These are phyloP conservation scores for Lithophane socia DNA, from an alignment of 2,888 invertebrate species.

Conservation along the genomic window DNA sequence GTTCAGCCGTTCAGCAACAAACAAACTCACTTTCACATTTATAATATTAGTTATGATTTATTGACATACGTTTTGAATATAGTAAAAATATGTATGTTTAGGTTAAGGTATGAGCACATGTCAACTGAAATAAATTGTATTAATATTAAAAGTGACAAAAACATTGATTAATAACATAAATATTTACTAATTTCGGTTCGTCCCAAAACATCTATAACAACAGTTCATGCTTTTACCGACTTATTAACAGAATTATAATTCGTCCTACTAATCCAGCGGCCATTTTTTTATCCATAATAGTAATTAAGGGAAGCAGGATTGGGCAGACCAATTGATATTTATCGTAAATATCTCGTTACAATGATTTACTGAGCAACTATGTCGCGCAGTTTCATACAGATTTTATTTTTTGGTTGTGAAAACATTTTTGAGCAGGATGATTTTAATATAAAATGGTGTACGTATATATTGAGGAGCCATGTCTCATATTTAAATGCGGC, in stretches of 20 bases:
- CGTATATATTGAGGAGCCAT: neutral
- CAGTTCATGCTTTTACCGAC: neutral
- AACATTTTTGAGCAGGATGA: neutral
- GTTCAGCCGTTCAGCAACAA: too few relatives aligned
- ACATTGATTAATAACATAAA: neutral
- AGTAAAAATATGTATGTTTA: neutral
- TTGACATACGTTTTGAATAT: neutral
- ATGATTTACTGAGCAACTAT: conserved; percentile 59
- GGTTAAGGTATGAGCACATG: neutral
- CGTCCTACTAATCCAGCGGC: neutral
- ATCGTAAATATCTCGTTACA: conserved; percentile 60
- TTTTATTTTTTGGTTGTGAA: conserved; percentile 1
- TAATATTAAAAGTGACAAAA: neutral
- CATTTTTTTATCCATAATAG: conserved; percentile 15
- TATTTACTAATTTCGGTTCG: neutral
- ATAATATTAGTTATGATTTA: neutral
- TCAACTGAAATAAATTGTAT: neutral
- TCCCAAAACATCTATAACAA: neutral
- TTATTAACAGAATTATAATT: conserved; percentile 1
- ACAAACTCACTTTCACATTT: too few relatives aligned
- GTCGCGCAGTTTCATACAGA: neutral
- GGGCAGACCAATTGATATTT: conserved; percentile 44
- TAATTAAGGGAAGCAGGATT: conserved; percentile 37
- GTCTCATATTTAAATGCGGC: neutral
- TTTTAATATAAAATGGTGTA: neutral